Evolutionary conservation across 2,888 invertebrate species (phyloP).

Genomic region (Thumatha senex): DNA sequence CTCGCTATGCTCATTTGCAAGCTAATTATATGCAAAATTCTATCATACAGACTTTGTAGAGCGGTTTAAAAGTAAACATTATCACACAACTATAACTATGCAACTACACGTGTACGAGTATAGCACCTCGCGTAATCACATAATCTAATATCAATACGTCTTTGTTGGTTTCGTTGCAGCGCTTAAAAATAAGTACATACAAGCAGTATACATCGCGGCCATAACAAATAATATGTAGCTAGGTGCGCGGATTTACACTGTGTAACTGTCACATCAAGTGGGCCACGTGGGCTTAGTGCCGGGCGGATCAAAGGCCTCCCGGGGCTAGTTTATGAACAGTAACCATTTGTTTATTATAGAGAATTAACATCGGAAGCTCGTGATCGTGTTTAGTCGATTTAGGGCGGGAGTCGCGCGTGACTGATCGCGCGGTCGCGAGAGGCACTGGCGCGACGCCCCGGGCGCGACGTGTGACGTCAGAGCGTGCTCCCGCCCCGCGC

Average conservation of each 20-base stretch:
- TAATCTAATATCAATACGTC: conserved; percentile 30
- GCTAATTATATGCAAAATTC: not conserved
- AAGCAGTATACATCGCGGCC: conserved; percentile 35
- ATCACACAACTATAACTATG: conserved; percentile 20
- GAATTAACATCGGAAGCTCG: conserved; percentile 74
- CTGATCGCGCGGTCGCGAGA: conserved; percentile 75
- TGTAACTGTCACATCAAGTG: conserved; percentile 39
- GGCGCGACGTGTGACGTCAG: conserved; percentile 78
- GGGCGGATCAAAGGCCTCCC: conserved; percentile 22
- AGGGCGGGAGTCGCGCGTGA: conserved; percentile 74
- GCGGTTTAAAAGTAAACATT: conserved; percentile 7
- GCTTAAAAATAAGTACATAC: conserved; percentile 26
- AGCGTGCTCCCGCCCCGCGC: conserved; percentile 69
- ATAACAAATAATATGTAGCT: conserved; percentile 41
- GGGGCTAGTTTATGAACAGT: conserved; percentile 32
- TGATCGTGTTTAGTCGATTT: conserved; percentile 61
- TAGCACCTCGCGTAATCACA: conserved; percentile 8
- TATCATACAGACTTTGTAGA: not conserved
- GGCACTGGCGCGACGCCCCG: conserved; percentile 74
- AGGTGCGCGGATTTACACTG: conserved; percentile 33
- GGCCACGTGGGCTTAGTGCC: conserved; percentile 43
- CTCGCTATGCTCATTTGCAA: too few relatives aligned
- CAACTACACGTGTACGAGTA: conserved; percentile 11
- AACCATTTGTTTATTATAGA: conserved; percentile 55
- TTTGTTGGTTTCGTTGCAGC: conserved; percentile 9